Percentiles rank a stretch among this genome's conserved stretches.
Conservation (phyloP, 2,797 vertebrate genomes). For the Ciconia nigra region DNA sequence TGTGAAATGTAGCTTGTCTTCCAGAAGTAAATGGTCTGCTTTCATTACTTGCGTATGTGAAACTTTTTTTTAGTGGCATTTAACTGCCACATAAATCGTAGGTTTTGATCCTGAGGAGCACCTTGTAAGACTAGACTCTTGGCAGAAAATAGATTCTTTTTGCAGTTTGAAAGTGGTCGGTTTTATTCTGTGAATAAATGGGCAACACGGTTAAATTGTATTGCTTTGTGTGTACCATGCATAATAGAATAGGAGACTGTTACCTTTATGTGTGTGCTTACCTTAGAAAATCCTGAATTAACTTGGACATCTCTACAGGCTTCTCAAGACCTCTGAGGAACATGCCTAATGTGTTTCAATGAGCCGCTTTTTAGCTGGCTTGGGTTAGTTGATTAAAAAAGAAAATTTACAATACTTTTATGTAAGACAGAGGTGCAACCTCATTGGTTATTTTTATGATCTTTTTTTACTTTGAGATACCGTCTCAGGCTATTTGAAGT, state of each 20-base stretch:
- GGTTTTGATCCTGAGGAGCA: neutral
- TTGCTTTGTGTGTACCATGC: neutral
- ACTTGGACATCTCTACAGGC: neutral
- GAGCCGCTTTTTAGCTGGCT: neutral
- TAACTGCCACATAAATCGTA: neutral
- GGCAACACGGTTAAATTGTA: neutral
- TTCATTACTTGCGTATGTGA: neutral
- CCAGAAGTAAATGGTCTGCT: neutral
- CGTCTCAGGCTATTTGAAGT: neutral
- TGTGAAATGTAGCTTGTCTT: neutral
- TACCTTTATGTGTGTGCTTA: neutral
- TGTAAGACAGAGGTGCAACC: neutral
- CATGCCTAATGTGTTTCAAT: rapidly evolving
- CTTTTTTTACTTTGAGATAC: neutral
- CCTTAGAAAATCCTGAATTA: neutral
- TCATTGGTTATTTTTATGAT: neutral
- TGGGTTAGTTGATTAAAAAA: neutral
- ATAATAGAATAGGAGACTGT: neutral
- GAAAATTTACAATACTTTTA: neutral
- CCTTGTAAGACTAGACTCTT: neutral
- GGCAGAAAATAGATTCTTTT: neutral
- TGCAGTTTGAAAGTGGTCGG: neutral
- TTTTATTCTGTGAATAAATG: neutral
- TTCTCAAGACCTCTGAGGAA: neutral
- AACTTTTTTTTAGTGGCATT: neutral